These are phyloP conservation scores for Rhinophrynus dorsalis DNA, from an alignment of 2,797 vertebrate genomes.

Conservation along the genomic window DNA sequence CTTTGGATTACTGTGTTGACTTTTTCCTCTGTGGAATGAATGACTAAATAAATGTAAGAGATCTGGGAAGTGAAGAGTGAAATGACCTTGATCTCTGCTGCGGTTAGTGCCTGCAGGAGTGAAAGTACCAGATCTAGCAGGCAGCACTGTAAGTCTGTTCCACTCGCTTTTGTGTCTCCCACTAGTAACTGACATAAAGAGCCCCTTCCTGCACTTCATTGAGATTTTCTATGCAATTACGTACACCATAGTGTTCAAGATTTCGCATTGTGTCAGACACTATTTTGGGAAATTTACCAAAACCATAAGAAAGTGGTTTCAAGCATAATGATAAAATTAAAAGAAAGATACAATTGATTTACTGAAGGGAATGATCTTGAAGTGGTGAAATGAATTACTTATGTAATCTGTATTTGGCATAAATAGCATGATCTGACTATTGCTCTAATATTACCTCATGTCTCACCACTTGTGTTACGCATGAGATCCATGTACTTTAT, in stretches of 20 bases:
- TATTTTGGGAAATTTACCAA: neutral
- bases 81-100: constrained; percentile 5
- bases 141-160: too few species aligned
- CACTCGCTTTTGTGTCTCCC: too few species aligned
- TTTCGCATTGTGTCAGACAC: too few species aligned
- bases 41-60: constrained; percentile 17
- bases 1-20: constrained; percentile 42
- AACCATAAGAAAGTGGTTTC: neutral
- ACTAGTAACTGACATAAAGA: too few species aligned
- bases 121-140: neutral
- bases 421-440: too few species aligned
- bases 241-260: too few species aligned
- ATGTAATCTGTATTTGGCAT: constrained; percentile 2
- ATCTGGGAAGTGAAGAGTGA: constrained; percentile 16
- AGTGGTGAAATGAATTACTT: neutral
- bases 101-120: neutral
- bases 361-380: neutral
- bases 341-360: neutral
- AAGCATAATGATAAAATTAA: neutral
- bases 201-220: too few species aligned
- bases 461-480: too few species aligned
- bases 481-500: too few species aligned
- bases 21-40: constrained; percentile 16
- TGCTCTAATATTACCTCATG: too few species aligned
- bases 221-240: too few species aligned